phyloP scores from a whole-genome alignment of 2,797 vertebrate genomes.

The Hippopotamyrus pictus region DNA sequence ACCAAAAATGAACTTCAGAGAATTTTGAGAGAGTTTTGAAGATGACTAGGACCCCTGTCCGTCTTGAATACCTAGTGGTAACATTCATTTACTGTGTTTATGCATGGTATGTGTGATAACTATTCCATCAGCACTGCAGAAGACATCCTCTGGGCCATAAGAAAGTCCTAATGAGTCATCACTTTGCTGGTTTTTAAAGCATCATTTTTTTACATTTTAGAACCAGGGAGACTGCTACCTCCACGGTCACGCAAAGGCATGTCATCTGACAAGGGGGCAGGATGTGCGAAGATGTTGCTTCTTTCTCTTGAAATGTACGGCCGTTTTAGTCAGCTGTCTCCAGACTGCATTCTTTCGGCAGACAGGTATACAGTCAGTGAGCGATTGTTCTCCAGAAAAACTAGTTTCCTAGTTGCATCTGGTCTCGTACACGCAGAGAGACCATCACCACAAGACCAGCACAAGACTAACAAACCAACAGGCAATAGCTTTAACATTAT shows the following conservation, averaged over 20 bases:
- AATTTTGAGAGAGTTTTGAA: background rate
- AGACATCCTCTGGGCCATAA: background rate
- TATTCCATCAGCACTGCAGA: background rate
- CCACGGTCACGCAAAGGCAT: background rate
- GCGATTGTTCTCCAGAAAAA: background rate
- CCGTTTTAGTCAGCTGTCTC: background rate
- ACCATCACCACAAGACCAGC: background rate
- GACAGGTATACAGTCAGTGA: background rate
- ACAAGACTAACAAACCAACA: background rate
- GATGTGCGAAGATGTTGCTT: background rate
- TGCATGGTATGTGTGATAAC: background rate
- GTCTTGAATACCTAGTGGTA: background rate
- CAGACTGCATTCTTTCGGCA: background rate
- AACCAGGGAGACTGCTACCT: background rate
- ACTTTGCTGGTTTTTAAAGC: background rate
- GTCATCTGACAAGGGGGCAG: background rate
- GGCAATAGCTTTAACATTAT: background rate
- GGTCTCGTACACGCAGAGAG: background rate
- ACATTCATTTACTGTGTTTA: background rate
- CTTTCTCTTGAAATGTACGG: background rate
- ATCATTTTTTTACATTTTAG: background rate
- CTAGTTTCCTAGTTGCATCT: background rate
- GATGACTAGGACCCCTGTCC: background rate
- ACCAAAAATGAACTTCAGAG: background rate
- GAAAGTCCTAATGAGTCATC: background rate